Evolutionary conservation across 2,797 vertebrate species (phyloP).

Genomic region (Anas capensis): DNA sequence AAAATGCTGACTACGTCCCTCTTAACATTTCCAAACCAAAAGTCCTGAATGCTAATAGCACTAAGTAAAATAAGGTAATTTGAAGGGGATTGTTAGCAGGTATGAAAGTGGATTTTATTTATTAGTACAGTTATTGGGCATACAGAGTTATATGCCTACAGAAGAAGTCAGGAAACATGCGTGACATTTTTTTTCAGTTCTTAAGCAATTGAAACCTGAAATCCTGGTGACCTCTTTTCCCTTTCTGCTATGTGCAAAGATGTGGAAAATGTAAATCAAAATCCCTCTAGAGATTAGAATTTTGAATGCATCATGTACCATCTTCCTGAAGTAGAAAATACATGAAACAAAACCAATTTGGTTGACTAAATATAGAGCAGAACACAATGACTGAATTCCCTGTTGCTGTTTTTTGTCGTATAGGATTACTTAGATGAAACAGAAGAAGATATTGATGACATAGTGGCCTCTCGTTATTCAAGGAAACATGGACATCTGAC

Average conservation of each 20-base stretch:
- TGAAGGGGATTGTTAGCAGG: background rate
- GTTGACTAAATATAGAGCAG: background rate
- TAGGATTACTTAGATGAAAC: constrained; percentile 86
- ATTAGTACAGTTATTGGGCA: background rate
- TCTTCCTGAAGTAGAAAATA: background rate
- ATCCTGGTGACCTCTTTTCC: background rate
- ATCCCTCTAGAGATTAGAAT: background rate
- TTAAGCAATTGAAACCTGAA: background rate
- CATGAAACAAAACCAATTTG: background rate
- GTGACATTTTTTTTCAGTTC: background rate
- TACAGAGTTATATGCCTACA: background rate
- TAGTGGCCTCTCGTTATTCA: constrained; percentile 84
- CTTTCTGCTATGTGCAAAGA: background rate
- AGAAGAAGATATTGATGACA: constrained; percentile 88
- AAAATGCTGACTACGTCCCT: background rate
- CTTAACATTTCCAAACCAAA: background rate
- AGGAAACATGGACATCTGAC: constrained; percentile 74
- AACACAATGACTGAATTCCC: background rate
- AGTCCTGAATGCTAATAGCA: background rate
- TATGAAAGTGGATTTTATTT: background rate
- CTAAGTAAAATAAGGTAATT: background rate
- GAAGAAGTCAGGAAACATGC: background rate
- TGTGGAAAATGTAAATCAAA: background rate
- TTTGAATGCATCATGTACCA: background rate
- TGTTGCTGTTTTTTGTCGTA: background rate